Evolutionary conservation across 2,113 vertebrate species (phyloP), one percentile per base, ranked within the genome.

Genomic region (Apodemus speciosus): DNA sequence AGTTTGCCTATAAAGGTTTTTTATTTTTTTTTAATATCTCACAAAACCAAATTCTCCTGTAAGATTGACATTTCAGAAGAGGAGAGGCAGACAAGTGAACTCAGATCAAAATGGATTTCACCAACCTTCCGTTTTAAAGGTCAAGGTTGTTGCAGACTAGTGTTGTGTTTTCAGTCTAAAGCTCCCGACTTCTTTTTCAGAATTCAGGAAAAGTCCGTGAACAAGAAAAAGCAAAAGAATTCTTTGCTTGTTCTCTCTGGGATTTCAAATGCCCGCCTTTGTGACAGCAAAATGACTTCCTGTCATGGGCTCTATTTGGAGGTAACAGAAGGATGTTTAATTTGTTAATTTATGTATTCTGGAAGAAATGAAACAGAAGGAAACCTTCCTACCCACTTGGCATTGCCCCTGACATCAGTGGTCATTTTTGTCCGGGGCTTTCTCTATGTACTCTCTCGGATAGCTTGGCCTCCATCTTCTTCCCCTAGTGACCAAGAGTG

Each of bases 71-170:
- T 98, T 98, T 98, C 92, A 93, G 96, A 95, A 97, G 97, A 98
- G 95, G 95, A 96, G 95, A 97, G 91, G 97, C 97, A 98, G 97
- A 96, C 96, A 98, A 97, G 97, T 98, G 97, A 98, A 95, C 96
- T 95, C 96, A 97, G 97, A 98, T 98, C 98, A 98, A 98, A 98
- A 98, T 97, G 96, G 95, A 98, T 98, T 98, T 98, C 95, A 97
- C 96, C 95, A 98, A 86, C 97, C 96, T 98, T 97, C 97, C 90
- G 62, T 91, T 97, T 94, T 97, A 98, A 98, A 98, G 98, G 98
- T 98, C 98, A 98, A 85, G 95, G 95, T 96, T 95, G 94, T 86
- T 92, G 85, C 84, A 95, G 84, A 60, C 80, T 3, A 0, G 49
- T 88, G 30, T 80, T 60, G 81, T 91, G 97, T 92, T 98, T 98